phyloP scores from a whole-genome alignment of 2,797 vertebrate species.

The Graptemys geographica region DNA sequence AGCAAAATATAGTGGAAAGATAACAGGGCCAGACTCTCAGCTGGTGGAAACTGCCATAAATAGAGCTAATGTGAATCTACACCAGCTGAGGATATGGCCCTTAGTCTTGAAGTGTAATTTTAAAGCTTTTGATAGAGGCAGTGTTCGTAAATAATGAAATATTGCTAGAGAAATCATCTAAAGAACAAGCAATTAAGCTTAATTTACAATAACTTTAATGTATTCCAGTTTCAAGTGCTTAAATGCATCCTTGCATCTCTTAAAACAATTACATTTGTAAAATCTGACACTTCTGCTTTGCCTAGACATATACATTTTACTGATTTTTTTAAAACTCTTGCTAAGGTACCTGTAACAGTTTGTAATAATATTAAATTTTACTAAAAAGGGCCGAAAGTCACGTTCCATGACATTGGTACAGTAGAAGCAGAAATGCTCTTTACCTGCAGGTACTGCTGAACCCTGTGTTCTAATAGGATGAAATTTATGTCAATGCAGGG shows the following conservation, averaged over 20 bases:
- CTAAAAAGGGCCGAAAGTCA: not conserved
- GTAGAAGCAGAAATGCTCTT: not conserved
- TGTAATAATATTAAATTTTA: not conserved
- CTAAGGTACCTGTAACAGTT: not conserved
- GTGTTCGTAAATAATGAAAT: conserved; percentile 6
- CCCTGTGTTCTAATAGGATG: not conserved
- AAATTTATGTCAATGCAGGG: not conserved
- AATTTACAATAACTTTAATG: conserved; percentile 9
- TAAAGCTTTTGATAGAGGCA: not conserved
- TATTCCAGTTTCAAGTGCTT: not conserved
- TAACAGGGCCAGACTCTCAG: not conserved
- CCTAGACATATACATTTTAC: conserved; percentile 5
- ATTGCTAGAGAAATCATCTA: not conserved
- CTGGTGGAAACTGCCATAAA: not conserved
- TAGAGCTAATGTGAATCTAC: not conserved
- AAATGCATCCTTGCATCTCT: not conserved
- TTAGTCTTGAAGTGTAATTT: not conserved
- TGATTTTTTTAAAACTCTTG: not conserved
- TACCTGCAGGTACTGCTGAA: not conserved
- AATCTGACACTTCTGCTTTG: not conserved
- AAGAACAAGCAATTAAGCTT: conserved; percentile 1
- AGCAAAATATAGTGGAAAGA: not conserved
- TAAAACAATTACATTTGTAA: conserved; percentile 1
- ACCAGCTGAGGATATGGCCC: not conserved
- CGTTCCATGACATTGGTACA: not conserved